Percentiles rank a stretch among this genome's conserved stretches.
These are phyloP conservation scores for Halcyon leucocephala DNA, from an alignment of 2,797 vertebrate genomes.

Conservation along the genomic window DNA sequence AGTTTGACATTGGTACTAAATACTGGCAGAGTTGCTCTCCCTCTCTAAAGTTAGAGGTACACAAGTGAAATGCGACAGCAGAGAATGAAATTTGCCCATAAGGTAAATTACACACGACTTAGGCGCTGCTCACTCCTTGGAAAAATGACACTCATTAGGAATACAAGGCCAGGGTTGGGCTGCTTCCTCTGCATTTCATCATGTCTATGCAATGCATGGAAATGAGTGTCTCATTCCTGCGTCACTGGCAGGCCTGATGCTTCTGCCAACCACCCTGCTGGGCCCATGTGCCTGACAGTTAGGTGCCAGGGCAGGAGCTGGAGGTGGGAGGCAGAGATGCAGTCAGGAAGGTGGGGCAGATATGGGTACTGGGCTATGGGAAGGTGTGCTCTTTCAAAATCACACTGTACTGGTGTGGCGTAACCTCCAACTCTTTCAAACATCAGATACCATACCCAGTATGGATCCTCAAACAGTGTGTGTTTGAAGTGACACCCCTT, in stretches of 20 bases:
- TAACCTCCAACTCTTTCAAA: background rate
- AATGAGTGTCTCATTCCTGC: accelerated
- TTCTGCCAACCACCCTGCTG: background rate
- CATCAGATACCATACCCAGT: accelerated
- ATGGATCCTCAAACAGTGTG: background rate
- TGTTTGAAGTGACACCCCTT: background rate
- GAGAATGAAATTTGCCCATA: background rate
- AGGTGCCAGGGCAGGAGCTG: background rate
- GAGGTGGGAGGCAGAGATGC: background rate
- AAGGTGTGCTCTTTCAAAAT: background rate
- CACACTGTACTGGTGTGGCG: background rate
- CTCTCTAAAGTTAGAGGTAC: background rate
- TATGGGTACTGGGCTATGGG: background rate
- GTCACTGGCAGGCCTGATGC: accelerated
- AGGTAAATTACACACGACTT: accelerated
- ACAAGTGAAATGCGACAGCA: background rate
- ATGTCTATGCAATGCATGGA: accelerated
- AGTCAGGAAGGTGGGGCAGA: background rate
- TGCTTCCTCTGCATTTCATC: background rate
- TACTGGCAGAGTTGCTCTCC: background rate
- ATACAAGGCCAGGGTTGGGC: background rate
- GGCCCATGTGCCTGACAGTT: accelerated
- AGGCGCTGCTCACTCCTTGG: accelerated
- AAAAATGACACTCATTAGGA: background rate
- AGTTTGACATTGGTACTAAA: background rate